phyloP scores from a whole-genome alignment of 2,797 vertebrate species.

The Micrastur ruficollis region DNA sequence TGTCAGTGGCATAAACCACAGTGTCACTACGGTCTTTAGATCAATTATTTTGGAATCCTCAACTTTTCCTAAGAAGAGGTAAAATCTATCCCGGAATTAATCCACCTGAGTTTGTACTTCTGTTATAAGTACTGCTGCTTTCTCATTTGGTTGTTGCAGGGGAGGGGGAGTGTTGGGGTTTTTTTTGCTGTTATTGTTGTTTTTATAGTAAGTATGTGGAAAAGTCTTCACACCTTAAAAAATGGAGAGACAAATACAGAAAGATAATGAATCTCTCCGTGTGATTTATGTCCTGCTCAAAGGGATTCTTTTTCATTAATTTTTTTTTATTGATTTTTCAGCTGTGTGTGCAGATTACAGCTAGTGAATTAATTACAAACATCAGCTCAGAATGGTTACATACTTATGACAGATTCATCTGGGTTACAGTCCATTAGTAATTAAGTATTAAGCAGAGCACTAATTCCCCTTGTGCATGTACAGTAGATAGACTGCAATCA shows the following conservation, averaged over 20 bases:
- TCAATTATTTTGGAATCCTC: not conserved
- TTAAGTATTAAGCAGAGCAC: not conserved
- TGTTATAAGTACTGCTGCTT: not conserved
- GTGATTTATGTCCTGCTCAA: conserved; percentile 21
- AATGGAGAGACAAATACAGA: not conserved
- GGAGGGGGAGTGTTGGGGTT: fast-evolving
- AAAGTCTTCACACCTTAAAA: not conserved
- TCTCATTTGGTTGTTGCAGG: not conserved
- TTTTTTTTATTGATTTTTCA: conserved; percentile 53
- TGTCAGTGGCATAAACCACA: not conserved
- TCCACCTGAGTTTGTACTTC: not conserved
- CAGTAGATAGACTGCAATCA: not conserved
- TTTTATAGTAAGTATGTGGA: not conserved
- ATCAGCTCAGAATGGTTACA: conserved; percentile 1
- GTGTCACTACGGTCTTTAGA: not conserved
- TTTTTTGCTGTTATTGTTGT: not conserved
- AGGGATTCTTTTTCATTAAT: not conserved
- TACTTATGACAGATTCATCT: conserved; percentile 44
- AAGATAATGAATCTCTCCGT: not conserved
- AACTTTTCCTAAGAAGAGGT: not conserved
- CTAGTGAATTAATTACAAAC: conserved; percentile 44
- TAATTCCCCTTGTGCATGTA: not conserved
- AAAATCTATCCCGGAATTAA: not conserved
- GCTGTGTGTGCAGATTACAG: conserved; percentile 29
- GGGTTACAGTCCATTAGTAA: conserved; percentile 33